Conservation (phyloP, 1,140 invertebrate genomes). For the Cryptotermes secundus region DNA sequence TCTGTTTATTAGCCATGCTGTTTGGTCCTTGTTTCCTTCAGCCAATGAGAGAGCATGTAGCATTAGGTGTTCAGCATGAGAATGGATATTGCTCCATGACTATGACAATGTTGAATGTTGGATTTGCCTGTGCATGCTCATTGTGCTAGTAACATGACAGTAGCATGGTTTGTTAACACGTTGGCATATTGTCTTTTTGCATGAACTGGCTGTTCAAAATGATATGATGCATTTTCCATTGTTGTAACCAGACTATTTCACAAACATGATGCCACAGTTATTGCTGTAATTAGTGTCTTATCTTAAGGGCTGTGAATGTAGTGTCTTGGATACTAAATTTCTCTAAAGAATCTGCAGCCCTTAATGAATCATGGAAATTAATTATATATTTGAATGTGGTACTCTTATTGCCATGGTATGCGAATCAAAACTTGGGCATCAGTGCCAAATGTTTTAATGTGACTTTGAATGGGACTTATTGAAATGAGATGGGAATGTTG, state of each 20-base stretch:
- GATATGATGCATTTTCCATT: slow-evolving; percentile 6
- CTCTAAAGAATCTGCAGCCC: not conserved
- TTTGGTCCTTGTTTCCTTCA: not conserved
- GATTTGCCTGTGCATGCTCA: not conserved
- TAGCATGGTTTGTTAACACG: not conserved
- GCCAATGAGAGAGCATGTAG: not conserved
- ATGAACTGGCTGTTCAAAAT: not conserved
- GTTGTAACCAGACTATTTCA: not conserved
- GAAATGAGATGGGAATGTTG: too few relatives aligned
- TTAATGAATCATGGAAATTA: not conserved
- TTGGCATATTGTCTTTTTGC: not conserved
- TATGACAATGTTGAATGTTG: not conserved
- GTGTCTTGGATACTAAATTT: not conserved
- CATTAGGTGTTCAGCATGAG: not conserved
- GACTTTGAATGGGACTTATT: not conserved
- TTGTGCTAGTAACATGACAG: not conserved
- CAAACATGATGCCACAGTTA: not conserved
- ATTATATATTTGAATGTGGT: not conserved
- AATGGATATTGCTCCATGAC: not conserved
- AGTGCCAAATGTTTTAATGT: not conserved
- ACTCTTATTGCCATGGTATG: not conserved
- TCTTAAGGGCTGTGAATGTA: not conserved
- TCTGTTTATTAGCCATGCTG: not conserved
- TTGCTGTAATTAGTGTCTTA: not conserved
- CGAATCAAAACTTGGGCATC: not conserved